Conservation (phyloP, 1,140 invertebrate species). For the Euura saliciscinereae region DNA sequence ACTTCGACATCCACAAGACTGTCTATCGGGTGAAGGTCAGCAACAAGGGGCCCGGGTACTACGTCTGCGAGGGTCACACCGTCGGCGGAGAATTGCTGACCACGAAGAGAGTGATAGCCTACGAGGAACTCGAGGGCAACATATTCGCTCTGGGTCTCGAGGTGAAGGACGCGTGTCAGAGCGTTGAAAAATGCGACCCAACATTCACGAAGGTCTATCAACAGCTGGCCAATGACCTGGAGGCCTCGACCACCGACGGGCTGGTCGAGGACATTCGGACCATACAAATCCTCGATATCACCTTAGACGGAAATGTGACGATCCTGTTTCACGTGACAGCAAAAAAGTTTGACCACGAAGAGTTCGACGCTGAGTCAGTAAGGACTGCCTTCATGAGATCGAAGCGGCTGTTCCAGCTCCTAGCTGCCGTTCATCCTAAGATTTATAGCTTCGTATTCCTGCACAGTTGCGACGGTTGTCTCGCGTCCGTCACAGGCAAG, state of each 20-base stretch:
- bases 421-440: not conserved
- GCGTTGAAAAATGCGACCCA: conserved; percentile 23
- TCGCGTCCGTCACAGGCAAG: not conserved
- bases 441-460: not conserved
- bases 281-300: not conserved
- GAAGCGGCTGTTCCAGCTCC: not conserved
- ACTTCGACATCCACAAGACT: conserved; percentile 33
- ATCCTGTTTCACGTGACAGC: not conserved
- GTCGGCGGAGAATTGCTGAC: conserved; percentile 32
- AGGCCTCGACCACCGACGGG: not conserved
- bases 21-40: conserved; percentile 42
- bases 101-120: conserved; percentile 37
- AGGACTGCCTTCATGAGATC: not conserved
- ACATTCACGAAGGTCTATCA: not conserved
- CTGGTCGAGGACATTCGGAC: not conserved
- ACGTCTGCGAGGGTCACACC: conserved; percentile 56
- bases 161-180: conserved; percentile 30
- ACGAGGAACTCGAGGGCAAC: conserved; percentile 37
- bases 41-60: conserved; percentile 49
- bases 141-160: conserved; percentile 42
- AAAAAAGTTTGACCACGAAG: not conserved
- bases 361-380: not conserved
- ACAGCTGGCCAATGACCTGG: not conserved
- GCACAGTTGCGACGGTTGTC: conserved; percentile 8
- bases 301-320: not conserved